Evolutionary conservation across 2,888 invertebrate genomes (phyloP).

Genomic region (Helicoverpa assulta): DNA sequence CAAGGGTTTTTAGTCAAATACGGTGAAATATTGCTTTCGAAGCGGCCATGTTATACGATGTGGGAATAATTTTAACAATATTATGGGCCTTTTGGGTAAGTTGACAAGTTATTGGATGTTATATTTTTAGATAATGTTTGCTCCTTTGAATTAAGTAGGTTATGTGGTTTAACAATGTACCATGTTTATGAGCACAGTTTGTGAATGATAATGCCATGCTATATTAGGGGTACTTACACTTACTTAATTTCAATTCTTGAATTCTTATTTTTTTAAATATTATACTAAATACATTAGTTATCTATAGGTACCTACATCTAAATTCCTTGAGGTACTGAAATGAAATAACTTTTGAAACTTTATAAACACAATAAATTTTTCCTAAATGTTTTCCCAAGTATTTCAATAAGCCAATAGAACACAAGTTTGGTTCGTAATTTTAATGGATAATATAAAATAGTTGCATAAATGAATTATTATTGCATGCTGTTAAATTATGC

Average conservation of each 20-base stretch:
- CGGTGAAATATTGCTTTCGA: constrained; percentile 60
- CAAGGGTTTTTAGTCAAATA: constrained; percentile 64
- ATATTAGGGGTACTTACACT: too few relatives aligned
- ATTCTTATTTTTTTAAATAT: constrained; percentile 40
- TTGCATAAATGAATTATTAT: too few relatives aligned
- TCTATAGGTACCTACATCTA: constrained; percentile 38
- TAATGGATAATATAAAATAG: constrained; percentile 6
- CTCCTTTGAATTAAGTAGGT: neutral
- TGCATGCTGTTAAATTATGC: too few relatives aligned
- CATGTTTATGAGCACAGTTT: too few relatives aligned
- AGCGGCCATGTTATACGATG: constrained; percentile 51
- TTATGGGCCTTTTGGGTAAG: constrained; percentile 46
- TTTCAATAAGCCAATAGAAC: constrained; percentile 73
- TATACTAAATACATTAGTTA: constrained; percentile 64
- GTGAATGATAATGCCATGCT: too few relatives aligned
- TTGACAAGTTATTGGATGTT: constrained; percentile 38
- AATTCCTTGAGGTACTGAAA: constrained; percentile 75
- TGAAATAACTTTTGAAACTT: constrained; percentile 81
- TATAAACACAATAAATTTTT: constrained; percentile 77
- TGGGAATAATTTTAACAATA: constrained; percentile 43
- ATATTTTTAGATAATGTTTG: constrained; percentile 13
- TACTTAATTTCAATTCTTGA: constrained; percentile 22
- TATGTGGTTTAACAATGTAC: neutral
- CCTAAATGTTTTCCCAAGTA: constrained; percentile 74
- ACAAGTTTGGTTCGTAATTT: constrained; percentile 35